Conservation (phyloP, 2,888 invertebrate genomes). For the Lasius fuliginosus region DNA sequence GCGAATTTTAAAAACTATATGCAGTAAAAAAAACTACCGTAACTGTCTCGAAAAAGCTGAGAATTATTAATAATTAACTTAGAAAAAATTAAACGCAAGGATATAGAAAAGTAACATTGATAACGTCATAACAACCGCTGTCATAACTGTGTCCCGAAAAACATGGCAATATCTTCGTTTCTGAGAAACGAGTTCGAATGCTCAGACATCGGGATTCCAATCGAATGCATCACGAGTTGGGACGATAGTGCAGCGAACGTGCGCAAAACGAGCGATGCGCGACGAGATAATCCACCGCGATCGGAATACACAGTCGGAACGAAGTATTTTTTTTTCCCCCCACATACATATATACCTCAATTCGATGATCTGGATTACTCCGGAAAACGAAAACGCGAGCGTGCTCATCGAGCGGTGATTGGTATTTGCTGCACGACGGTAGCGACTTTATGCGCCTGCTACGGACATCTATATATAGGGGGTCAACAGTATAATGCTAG, state of each 20-base stretch:
- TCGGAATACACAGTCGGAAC: conserved; percentile 11
- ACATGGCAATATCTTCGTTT: conserved; percentile 4
- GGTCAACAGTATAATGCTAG: conserved; percentile 8
- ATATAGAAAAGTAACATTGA: background rate
- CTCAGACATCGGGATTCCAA: conserved; percentile 61
- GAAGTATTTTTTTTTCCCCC: background rate
- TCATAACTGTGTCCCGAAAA: conserved; percentile 7
- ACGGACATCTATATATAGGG: conserved; percentile 9
- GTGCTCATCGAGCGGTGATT: conserved; percentile 48
- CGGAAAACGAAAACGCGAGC: conserved; percentile 29
- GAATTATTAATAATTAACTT: background rate
- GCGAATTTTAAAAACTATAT: background rate
- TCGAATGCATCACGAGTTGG: conserved; percentile 63
- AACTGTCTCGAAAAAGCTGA: background rate
- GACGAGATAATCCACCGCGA: conserved; percentile 47
- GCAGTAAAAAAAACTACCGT: background rate
- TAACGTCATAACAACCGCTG: background rate
- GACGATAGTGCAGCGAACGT: conserved; percentile 45
- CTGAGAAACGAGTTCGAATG: conserved; percentile 37
- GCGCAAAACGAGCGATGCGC: conserved; percentile 54
- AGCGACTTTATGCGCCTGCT: conserved; percentile 36
- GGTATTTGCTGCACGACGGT: conserved; percentile 41
- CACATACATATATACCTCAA: conserved; percentile 22
- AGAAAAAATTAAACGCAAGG: background rate
- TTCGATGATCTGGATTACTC: conserved; percentile 53